Evolutionary conservation across 1,140 invertebrate species (phyloP).

Genomic region (Lasaia peninsularis): DNA sequence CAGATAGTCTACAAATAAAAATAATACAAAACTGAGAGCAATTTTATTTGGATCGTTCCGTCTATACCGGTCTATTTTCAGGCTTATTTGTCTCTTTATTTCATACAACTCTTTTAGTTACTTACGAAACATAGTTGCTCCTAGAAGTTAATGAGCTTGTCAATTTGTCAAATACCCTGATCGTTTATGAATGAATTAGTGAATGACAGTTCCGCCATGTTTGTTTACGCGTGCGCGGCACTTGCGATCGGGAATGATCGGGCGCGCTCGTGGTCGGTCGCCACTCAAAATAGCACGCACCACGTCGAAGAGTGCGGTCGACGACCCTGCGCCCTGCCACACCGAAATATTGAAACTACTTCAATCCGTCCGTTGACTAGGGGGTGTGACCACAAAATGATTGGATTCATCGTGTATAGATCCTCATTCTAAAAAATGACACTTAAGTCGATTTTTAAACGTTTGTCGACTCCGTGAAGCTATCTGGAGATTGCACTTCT

Average conservation of each 20-base stretch:
- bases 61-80: too few relatives aligned
- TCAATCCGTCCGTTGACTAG: slow-evolving; percentile 20
- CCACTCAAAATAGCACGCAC: slow-evolving; percentile 69
- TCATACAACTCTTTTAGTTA: neutral
- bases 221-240: slow-evolving; percentile 66
- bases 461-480: too few relatives aligned
- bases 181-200: slow-evolving; percentile 71
- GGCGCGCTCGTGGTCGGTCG: slow-evolving; percentile 49
- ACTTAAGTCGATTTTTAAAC: too few relatives aligned
- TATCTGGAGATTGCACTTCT: too few relatives aligned
- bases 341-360: slow-evolving; percentile 62
- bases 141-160: slow-evolving; percentile 20
- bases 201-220: slow-evolving; percentile 73
- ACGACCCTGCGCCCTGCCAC: slow-evolving; percentile 60
- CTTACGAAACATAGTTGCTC: neutral
- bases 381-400: slow-evolving; percentile 28
- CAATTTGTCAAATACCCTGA: slow-evolving; percentile 65
- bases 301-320: slow-evolving; percentile 61
- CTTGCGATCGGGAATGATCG: slow-evolving; percentile 45
- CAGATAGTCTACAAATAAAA: too few relatives aligned
- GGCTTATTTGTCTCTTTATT: too few relatives aligned
- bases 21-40: too few relatives aligned
- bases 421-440: too few relatives aligned
- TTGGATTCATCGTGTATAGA: neutral
- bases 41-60: neutral